These are phyloP conservation scores for Drosophila varians DNA, from an alignment of 1,140 invertebrate genomes.

Conservation along the genomic window DNA sequence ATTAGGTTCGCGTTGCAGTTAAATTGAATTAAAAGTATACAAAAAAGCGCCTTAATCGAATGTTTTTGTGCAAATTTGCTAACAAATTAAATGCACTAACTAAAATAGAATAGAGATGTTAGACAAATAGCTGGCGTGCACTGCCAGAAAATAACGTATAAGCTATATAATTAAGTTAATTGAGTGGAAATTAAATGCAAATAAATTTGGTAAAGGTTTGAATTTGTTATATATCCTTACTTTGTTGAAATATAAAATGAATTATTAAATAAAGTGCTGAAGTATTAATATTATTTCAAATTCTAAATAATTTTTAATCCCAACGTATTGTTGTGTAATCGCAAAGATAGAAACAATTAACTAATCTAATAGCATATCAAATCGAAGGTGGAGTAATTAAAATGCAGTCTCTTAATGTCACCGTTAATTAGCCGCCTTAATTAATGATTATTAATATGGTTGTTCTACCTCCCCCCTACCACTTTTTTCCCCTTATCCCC, in stretches of 20 bases:
- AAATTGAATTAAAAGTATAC: constrained; percentile 78
- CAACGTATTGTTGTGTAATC: background rate
- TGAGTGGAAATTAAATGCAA: background rate
- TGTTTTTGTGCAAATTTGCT: constrained; percentile 41
- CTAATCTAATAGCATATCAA: constrained; percentile 24
- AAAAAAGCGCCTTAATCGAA: constrained; percentile 56
- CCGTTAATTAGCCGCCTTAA: constrained; percentile 80
- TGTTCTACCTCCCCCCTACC: constrained; percentile 38
- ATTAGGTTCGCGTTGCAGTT: constrained; percentile 59
- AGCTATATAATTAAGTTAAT: background rate
- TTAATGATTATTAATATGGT: constrained; percentile 82
- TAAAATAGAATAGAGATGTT: constrained; percentile 55
- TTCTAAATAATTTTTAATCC: background rate
- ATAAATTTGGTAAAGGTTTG: background rate
- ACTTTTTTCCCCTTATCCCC: background rate
- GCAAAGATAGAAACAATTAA: background rate
- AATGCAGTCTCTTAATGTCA: constrained; percentile 79
- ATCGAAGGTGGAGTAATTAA: constrained; percentile 54
- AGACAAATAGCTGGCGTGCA: constrained; percentile 26
- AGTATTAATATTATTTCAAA: background rate
- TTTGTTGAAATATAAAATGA: too few species aligned
- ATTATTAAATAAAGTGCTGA: background rate
- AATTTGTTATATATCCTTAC: too few species aligned
- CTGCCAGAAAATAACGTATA: constrained; percentile 7
- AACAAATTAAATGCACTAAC: constrained; percentile 57